Evolutionary conservation across 2,888 invertebrate species (phyloP).

Genomic region (Ochropleura leucogaster): DNA sequence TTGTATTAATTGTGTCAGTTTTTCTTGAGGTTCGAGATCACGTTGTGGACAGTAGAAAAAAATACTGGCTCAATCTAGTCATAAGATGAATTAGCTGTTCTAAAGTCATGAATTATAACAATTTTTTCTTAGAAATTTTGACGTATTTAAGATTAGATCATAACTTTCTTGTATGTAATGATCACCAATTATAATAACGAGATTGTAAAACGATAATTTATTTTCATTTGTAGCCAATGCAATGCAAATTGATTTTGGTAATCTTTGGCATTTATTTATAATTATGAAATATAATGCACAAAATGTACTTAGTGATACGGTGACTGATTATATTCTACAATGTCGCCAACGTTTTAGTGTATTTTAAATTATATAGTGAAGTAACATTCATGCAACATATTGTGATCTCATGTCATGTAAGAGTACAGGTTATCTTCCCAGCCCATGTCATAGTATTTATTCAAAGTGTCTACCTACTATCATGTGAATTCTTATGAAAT

Average conservation of each 20-base stretch:
- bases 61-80: conserved; percentile 90
- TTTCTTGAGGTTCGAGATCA: conserved; percentile 82
- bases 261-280: conserved; percentile 85
- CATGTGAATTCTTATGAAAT: conserved; percentile 77
- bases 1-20: conserved; percentile 88
- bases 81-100: conserved; percentile 89
- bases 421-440: conserved; percentile 76
- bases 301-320: conserved; percentile 88
- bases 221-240: conserved; percentile 76
- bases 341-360: conserved; percentile 77
- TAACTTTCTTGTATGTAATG: conserved; percentile 79
- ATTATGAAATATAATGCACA: conserved; percentile 83
- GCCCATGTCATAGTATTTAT: conserved; percentile 75
- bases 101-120: conserved; percentile 82
- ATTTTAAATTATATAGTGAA: conserved; percentile 77
- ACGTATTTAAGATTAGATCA: conserved; percentile 80
- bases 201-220: conserved; percentile 79
- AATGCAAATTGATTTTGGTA: conserved; percentile 80
- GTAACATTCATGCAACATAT: conserved; percentile 79
- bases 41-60: conserved; percentile 81
- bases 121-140: conserved; percentile 84
- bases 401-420: conserved; percentile 87
- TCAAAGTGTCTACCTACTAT: conserved; percentile 68
- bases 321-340: conserved; percentile 73
- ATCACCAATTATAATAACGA: conserved; percentile 77